A percentile compares a stretch with the other conserved stretches of the same genome.
These are phyloP conservation scores for Isichthys henryi DNA, from an alignment of 2,113 vertebrate species.

Conservation along the genomic window DNA sequence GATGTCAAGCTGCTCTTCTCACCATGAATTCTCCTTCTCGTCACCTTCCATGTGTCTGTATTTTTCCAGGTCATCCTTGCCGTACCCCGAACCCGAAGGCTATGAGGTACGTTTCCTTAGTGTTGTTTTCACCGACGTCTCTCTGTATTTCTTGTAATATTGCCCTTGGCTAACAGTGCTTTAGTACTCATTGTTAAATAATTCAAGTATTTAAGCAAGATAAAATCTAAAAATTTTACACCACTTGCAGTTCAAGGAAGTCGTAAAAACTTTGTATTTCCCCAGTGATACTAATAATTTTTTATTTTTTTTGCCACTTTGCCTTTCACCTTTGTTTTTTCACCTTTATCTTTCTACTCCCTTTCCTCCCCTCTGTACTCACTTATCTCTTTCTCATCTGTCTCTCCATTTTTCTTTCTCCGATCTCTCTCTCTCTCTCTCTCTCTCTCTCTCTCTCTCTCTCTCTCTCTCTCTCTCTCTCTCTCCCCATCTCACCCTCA, in stretches of 20 bases:
- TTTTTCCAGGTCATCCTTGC: neutral
- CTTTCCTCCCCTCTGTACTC: neutral
- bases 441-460: neutral
- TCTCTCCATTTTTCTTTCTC: neutral
- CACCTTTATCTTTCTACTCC: neutral
- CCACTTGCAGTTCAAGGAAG: neutral
- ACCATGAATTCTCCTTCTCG: neutral
- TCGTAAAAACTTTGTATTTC: neutral
- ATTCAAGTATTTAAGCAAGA: neutral
- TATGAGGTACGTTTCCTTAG: constrained; percentile 72
- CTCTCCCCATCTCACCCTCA: neutral
- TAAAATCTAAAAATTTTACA: neutral
- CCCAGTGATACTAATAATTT: neutral
- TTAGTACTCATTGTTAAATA: neutral
- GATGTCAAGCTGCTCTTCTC: neutral
- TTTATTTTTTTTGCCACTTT: neutral
- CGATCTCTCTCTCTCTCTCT: neutral
- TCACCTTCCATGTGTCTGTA: neutral
- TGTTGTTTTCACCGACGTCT: neutral
- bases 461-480: neutral
- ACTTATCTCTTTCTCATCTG: neutral
- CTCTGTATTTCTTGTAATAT: neutral
- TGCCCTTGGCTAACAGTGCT: neutral
- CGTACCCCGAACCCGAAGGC: constrained; percentile 46
- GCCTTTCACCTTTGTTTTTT: neutral